Conservation (phyloP, 2,888 invertebrate species). For the Diaprepes abbreviatus region DNA sequence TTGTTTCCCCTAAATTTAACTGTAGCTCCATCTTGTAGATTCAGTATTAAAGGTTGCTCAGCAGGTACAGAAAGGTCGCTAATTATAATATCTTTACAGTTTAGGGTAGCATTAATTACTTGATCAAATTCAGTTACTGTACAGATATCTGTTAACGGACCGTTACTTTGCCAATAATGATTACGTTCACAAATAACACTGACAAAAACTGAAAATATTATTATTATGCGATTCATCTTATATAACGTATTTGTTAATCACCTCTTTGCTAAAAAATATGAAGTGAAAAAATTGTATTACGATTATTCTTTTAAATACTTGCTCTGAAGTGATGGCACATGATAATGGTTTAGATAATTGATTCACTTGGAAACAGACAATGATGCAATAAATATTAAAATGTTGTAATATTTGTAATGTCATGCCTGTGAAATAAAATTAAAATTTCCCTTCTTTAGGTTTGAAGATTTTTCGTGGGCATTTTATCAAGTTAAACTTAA, state of each 20-base stretch:
- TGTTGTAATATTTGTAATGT: no score
- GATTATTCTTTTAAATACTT: no score
- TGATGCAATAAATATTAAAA: no score
- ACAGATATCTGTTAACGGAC: neutral
- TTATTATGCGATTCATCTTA: neutral
- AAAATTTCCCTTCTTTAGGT: no score
- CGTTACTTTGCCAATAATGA: neutral
- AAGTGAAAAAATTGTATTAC: neutral
- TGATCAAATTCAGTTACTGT: slow-evolving; percentile 17
- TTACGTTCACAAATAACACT: neutral
- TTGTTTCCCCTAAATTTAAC: slow-evolving; percentile 33
- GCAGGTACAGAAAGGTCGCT: slow-evolving; percentile 34
- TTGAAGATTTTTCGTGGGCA: no score
- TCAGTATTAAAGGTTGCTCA: slow-evolving; percentile 24
- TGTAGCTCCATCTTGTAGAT: slow-evolving; percentile 21
- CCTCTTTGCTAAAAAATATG: neutral
- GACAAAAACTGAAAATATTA: neutral
- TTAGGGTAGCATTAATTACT: slow-evolving; percentile 22
- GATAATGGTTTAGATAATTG: no score
- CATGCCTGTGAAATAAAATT: no score
- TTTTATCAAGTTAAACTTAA: no score
- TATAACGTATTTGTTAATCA: neutral
- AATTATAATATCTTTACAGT: slow-evolving; percentile 26
- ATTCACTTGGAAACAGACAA: no score
- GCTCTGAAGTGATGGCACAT: no score